Percentiles rank a stretch among this genome's conserved stretches.
Evolutionary conservation across 2,113 vertebrate species (phyloP).

Genomic region (Hemichromis elongatus): DNA sequence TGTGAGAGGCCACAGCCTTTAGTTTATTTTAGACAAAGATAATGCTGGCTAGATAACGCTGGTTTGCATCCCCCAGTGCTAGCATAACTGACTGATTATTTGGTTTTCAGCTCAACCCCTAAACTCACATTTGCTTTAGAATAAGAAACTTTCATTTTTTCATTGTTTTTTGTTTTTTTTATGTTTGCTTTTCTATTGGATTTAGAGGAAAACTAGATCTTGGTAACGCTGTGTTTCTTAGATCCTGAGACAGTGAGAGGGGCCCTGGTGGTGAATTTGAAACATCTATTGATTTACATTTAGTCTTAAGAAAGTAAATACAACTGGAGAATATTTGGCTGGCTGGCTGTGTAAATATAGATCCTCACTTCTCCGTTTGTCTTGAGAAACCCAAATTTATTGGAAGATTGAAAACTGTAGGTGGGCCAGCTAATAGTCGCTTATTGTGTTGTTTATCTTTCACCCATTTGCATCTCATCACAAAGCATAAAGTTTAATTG

Average conservation of each 20-base stretch:
- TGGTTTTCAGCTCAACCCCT: slow-evolving; percentile 35
- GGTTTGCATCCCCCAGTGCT: neutral
- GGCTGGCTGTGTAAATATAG: neutral
- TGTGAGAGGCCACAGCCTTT: neutral
- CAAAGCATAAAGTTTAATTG: neutral
- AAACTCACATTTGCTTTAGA: slow-evolving; percentile 42
- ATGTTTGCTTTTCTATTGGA: neutral
- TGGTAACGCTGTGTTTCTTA: neutral
- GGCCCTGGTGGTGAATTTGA: neutral
- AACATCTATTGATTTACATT: neutral
- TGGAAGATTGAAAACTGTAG: neutral
- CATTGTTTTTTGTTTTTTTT: neutral
- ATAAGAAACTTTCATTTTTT: slow-evolving; percentile 1
- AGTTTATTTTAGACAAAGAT: neutral
- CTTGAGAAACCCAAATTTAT: neutral
- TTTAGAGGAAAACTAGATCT: neutral
- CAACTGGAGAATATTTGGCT: neutral
- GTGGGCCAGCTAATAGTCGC: neutral
- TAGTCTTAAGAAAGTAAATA: neutral
- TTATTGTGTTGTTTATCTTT: neutral
- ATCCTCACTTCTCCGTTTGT: neutral
- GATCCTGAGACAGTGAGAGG: neutral
- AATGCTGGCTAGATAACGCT: neutral
- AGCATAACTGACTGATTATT: neutral
- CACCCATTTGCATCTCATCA: neutral